Conservation (phyloP, 2,797 vertebrate genomes). For the Acropternis orthonyx region DNA sequence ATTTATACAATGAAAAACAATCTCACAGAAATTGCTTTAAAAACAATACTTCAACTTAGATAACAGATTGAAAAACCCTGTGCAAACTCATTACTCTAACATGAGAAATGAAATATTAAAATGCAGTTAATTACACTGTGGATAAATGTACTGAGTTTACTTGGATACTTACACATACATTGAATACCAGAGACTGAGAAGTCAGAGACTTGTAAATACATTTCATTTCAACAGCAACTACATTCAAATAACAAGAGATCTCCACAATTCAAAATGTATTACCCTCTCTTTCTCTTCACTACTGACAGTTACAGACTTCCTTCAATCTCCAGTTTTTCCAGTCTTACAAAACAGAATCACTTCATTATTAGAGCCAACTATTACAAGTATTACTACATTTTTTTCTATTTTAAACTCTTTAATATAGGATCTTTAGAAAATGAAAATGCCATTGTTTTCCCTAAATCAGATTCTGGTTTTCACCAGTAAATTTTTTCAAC, state of each 20-base stretch:
- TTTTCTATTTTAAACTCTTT: not conserved
- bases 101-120: not conserved
- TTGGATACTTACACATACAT: not conserved
- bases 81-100: not conserved
- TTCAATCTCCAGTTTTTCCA: not conserved
- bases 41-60: not conserved
- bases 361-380: not conserved
- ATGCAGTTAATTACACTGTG: not conserved
- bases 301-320: not conserved
- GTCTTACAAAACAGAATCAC: not conserved
- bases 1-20: not conserved
- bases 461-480: not conserved
- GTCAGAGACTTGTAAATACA: not conserved
- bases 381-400: not conserved
- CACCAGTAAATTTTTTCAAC: not conserved
- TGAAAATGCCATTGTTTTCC: not conserved
- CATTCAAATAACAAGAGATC: not conserved
- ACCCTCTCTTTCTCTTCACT: not conserved
- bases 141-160: not conserved
- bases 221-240: not conserved
- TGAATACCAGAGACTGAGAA: not conserved
- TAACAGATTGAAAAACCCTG: not conserved
- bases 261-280: not conserved
- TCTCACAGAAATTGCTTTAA: not conserved
- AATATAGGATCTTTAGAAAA: not conserved